These are phyloP conservation scores for Heteronetta atricapilla DNA, from an alignment of 2,113 vertebrate species.

Conservation along the genomic window DNA sequence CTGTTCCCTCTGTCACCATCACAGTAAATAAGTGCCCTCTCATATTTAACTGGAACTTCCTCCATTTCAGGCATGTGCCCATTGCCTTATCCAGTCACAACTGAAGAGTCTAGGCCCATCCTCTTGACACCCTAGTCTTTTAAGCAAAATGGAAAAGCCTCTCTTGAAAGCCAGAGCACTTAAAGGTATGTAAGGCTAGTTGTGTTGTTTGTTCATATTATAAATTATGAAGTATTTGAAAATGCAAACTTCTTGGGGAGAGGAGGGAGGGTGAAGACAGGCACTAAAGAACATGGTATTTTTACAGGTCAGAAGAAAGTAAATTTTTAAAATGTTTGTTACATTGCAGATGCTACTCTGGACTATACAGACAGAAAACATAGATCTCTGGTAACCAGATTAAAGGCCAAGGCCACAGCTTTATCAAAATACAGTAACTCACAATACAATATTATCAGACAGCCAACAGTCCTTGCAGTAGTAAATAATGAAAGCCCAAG, in stretches of 20 bases:
- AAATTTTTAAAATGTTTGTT: slow-evolving; percentile 18
- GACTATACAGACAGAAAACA: background rate
- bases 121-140: background rate
- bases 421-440: slow-evolving; percentile 55
- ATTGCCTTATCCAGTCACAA: too few species aligned
- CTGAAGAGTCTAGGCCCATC: too few species aligned
- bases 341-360: background rate
- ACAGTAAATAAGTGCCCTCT: too few species aligned
- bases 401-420: slow-evolving; percentile 56
- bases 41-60: too few species aligned
- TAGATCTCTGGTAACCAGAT: background rate
- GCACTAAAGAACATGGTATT: background rate
- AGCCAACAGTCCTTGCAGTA: slow-evolving; percentile 19
- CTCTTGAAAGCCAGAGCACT: background rate
- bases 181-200: background rate
- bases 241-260: background rate
- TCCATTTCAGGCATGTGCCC: too few species aligned
- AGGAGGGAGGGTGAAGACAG: background rate
- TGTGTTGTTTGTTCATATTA: background rate
- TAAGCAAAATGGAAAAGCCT: background rate
- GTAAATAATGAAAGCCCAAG: slow-evolving; percentile 41
- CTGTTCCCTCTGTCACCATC: too few species aligned
- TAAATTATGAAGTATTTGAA: background rate
- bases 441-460: slow-evolving; percentile 28
- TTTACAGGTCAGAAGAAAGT: background rate